Base-by-base conservation (phyloP, 2,888 invertebrate species). In the Ophonus ardosiacus region DNA sequence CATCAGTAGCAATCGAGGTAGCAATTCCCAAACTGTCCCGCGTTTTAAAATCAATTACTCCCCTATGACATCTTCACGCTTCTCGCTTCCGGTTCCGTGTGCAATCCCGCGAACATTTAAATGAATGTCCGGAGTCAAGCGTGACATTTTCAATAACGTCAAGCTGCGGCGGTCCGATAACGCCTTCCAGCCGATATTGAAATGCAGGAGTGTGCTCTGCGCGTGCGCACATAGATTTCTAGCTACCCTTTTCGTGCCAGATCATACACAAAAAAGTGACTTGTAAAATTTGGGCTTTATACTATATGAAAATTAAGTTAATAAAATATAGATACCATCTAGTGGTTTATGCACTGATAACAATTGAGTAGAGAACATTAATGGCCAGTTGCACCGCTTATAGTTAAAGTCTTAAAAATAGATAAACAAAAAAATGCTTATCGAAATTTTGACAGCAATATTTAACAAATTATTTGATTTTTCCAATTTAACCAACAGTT, bases 91-190 rank as follows among this genome's bases (percentile, higher is more conserved):
- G 13, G 2, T 51, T 51, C 43, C 43, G 68, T 7, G 43, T 51
- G 4, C 31, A 31, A 31, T 21, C 31, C 31, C 31, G 31, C 31
- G 31, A 31, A 31, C 31, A 31, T 31, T 31, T 31, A 13, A 51
- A 13, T 13, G 43, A 51, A 13, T 13, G 43, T 13, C 43, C 21
- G 56, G n/a, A 57, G n/a, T 57, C 15, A 56, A 15, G 56, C 38
- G 71, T 76, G 76, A 83, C 83, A 76, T 76, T 59, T 74, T 59
- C 76, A 76, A 83, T 83, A 82, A 40, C 10, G 57, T 71, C 13
- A 21, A 51, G 18, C 24, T 82, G 71, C 24, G 17, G 38, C 74
- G 38, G 13, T 10, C 17, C 51, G 81, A 65, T 65, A 81, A 65
- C 81, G 43, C 81, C n/a, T 18, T 1, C n/a, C 74, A 51, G 51